Evolutionary conservation across 1,140 invertebrate genomes (phyloP).

Genomic region (Potamilus streckersoni): DNA sequence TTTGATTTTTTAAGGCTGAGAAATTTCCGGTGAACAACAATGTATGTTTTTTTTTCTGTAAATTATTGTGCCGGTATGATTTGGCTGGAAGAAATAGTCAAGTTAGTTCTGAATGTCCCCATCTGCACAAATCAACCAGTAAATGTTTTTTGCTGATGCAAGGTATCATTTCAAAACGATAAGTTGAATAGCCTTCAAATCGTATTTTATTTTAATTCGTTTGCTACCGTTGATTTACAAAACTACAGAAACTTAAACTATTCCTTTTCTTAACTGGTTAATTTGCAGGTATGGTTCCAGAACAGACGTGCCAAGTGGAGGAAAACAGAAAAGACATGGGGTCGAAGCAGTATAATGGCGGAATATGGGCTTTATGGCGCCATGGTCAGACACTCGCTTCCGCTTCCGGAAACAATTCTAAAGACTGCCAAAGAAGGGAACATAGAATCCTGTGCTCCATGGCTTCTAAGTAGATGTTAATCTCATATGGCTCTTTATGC

Average conservation of each 20-base stretch:
- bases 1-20: too few species aligned
- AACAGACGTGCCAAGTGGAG: slow-evolving; percentile 98
- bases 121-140: neutral
- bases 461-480: slow-evolving; percentile 87
- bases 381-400: slow-evolving; percentile 98
- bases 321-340: slow-evolving; percentile 99
- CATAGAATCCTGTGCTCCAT: slow-evolving; percentile 91
- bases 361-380: slow-evolving; percentile 99
- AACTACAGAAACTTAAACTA: neutral
- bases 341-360: slow-evolving; percentile 74
- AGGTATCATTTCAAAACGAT: neutral
- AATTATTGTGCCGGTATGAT: too few species aligned
- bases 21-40: too few species aligned
- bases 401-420: slow-evolving; percentile 96
- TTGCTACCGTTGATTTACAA: neutral
- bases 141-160: neutral
- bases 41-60: too few species aligned
- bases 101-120: neutral
- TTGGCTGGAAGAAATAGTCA: too few species aligned
- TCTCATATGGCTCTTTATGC: neutral
- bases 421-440: slow-evolving; percentile 81
- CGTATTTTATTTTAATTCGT: neutral
- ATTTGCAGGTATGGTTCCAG: slow-evolving; percentile 96
- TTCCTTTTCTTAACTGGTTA: neutral
- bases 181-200: neutral